Evolutionary conservation across 2,113 vertebrate genomes (phyloP).

Genomic region (Empidonax alnorum): DNA sequence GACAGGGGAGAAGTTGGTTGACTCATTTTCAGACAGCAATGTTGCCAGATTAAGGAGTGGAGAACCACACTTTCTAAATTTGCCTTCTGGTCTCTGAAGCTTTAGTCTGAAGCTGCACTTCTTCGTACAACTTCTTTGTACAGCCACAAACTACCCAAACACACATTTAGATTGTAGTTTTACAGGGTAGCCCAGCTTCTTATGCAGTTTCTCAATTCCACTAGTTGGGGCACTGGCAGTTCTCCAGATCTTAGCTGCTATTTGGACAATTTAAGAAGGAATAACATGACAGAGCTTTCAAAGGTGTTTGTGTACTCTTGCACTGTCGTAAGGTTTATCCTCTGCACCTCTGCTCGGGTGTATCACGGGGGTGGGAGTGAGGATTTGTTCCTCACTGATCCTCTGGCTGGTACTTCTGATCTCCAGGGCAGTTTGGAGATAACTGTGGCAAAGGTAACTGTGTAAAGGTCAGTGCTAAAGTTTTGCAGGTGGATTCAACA

Average conservation of each 20-base stretch:
- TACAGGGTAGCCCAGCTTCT: not conserved
- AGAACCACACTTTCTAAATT: not conserved
- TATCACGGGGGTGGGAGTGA: not conserved
- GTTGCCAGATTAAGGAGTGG: not conserved
- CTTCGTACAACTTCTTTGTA: not conserved
- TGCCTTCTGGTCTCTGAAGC: not conserved
- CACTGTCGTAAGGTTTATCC: not conserved
- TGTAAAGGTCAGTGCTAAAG: constrained; percentile 69
- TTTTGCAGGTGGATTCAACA: not conserved
- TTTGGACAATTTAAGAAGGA: not conserved
- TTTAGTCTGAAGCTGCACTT: not conserved
- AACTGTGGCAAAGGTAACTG: constrained; percentile 68
- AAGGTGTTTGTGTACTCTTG: not conserved
- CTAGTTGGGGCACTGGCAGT: not conserved
- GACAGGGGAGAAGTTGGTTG: not conserved
- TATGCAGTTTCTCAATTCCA: not conserved
- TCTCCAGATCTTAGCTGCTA: not conserved
- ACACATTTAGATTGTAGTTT: not conserved
- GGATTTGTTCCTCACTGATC: not conserved
- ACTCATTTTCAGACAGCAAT: not conserved
- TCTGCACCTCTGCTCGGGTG: not conserved
- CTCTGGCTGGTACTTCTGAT: constrained; percentile 39
- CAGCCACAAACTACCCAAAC: not conserved
- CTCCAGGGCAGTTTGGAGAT: not conserved
- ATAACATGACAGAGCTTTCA: not conserved